Evolutionary conservation across 2,888 invertebrate genomes (phyloP).

Genomic region (Amphipoea oculea): DNA sequence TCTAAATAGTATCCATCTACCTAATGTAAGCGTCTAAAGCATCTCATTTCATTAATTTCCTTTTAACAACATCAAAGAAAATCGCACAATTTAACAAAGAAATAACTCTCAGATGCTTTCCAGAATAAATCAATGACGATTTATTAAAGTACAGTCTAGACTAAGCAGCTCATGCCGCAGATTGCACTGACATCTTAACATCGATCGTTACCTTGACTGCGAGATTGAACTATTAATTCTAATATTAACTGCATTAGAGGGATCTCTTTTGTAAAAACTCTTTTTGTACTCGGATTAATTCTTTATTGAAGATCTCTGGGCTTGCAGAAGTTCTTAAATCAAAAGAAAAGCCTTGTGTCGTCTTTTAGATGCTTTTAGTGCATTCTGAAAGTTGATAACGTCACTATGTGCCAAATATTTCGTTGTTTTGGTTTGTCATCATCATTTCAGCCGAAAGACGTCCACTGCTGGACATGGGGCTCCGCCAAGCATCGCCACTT

Average conservation of each 20-base stretch:
- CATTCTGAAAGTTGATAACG: neutral
- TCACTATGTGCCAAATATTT: too few species aligned
- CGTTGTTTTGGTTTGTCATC: too few species aligned
- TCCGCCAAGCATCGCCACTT: too few species aligned
- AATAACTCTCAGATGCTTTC: slow-evolving; percentile 25
- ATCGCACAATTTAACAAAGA: slow-evolving; percentile 28
- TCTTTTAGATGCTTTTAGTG: neutral
- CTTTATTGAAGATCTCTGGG: neutral
- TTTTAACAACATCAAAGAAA: slow-evolving; percentile 9
- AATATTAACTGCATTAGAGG: slow-evolving; percentile 19
- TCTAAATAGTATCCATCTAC: neutral
- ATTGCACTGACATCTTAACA: slow-evolving; percentile 37
- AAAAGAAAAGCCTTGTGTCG: neutral
- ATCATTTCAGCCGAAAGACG: too few species aligned
- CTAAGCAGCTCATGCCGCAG: slow-evolving; percentile 23
- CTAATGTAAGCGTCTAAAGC: neutral
- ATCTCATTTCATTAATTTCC: neutral
- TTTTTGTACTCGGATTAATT: slow-evolving; percentile 5
- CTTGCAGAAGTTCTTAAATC: neutral
- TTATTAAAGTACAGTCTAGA: slow-evolving; percentile 48
- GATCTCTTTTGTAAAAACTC: slow-evolving; percentile 17
- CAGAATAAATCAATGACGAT: slow-evolving; percentile 44
- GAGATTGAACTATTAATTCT: slow-evolving; percentile 51
- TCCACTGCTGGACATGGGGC: too few species aligned
- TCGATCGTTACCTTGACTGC: slow-evolving; percentile 17